Base-by-base conservation (phyloP, 1,140 invertebrate species). In the Trigoniulus corallinus region DNA sequence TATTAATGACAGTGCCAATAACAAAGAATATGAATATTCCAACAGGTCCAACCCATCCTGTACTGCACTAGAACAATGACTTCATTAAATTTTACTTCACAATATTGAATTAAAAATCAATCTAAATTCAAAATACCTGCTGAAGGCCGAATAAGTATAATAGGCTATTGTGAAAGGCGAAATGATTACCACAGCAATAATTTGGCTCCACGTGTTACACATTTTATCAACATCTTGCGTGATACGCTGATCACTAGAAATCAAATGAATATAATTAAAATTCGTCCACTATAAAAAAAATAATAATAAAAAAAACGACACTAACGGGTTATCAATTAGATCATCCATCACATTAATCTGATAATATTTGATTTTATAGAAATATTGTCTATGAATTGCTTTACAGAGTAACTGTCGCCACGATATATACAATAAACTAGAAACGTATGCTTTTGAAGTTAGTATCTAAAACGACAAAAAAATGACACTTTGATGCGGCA, bases 141-240 rank as follows among this genome's bases (percentile, higher is more conserved):
- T 53, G 49, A 58, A 67, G 0, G 60, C 60, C 48, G 59, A 50
- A 51, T 74, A 73, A 2, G 68, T 62, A 54, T 77, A 77, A 57
- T 75, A 77, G 0, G 52, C 64, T 45, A 75, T 74, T 13, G 64
- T 70, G 56, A 77, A 76, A 24, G 75, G 75, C 4, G 71, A 62
- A 23, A 76, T 67, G 34, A 77, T 61, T 2, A 77, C 48, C 13
- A 65, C 64, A 3, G 67, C 60, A 13, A 73, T 58, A 42, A 76
- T 66, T 50, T 62, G 61, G 53, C 72, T 68, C 45, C 74, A 68
- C 2, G 60, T 63, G 2, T 59, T 52, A 54, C 72, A 73, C 50
- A 77, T 58, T 53, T 64, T 67, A 48, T 75, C 69, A 1, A 76
- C 67, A 65, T 77, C 75, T 59, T 76, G 71, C 15, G 74, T 73